Percentiles rank a stretch among this genome's conserved stretches.
Evolutionary conservation across 2,113 vertebrate species (phyloP).

Genomic region (Hippotragus niger): DNA sequence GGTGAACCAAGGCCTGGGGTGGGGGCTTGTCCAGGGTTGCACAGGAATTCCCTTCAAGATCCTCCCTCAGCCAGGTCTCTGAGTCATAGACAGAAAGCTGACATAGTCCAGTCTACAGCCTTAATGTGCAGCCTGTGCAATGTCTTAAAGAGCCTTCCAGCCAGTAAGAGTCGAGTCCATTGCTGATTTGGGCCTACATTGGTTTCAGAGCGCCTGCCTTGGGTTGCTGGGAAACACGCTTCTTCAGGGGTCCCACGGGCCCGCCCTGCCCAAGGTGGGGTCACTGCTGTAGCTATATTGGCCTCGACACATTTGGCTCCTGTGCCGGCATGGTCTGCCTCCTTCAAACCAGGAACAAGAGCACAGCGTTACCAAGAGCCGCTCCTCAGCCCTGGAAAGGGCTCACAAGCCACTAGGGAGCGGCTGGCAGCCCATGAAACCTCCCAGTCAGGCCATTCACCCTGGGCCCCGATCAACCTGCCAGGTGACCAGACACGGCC

Average conservation of each 20-base stretch:
- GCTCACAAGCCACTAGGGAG: background rate
- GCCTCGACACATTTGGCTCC: background rate
- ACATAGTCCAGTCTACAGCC: background rate
- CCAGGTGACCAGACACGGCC: background rate
- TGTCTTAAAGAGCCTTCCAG: background rate
- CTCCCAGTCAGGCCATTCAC: conserved; percentile 67
- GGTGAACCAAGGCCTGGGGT: background rate
- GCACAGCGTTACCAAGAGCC: background rate
- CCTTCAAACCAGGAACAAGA: background rate
- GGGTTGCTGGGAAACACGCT: background rate
- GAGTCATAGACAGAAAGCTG: background rate
- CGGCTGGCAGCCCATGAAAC: conserved; percentile 64
- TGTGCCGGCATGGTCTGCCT: accelerated
- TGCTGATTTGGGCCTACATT: background rate
- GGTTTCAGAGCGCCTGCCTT: background rate
- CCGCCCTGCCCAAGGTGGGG: background rate
- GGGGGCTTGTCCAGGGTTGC: background rate
- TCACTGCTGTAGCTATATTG: background rate
- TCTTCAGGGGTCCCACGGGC: background rate
- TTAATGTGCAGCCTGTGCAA: background rate
- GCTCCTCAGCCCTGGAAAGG: background rate
- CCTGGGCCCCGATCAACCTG: background rate
- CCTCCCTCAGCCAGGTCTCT: background rate
- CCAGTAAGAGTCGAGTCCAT: background rate
- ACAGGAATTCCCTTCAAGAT: background rate